Percentiles rank a stretch among this genome's conserved stretches.
These are phyloP conservation scores for Cabera pusaria DNA, from an alignment of 2,888 invertebrate species.

Conservation along the genomic window DNA sequence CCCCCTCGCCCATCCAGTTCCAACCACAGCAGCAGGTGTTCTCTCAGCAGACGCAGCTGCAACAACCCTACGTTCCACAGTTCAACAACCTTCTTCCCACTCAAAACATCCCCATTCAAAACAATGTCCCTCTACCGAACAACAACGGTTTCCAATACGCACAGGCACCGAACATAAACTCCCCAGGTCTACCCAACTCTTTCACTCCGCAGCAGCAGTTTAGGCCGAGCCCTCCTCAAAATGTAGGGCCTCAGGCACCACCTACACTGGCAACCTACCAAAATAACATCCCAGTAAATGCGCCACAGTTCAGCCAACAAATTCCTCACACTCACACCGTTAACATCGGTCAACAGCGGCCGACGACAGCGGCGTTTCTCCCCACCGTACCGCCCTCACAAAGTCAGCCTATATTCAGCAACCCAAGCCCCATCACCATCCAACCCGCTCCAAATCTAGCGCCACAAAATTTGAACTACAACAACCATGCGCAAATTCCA, in stretches of 20 bases:
- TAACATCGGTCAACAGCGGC: slow-evolving; percentile 65
- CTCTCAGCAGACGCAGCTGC: slow-evolving; percentile 42
- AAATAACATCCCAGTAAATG: slow-evolving; percentile 52
- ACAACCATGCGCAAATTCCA: slow-evolving; percentile 55
- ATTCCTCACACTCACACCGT: slow-evolving; percentile 41
- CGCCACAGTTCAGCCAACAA: slow-evolving; percentile 49
- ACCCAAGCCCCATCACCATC: slow-evolving; percentile 70
- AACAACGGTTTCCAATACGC: slow-evolving; percentile 60
- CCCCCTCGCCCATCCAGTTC: slow-evolving; percentile 60
- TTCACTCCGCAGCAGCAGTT: slow-evolving; percentile 53
- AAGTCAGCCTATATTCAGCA: slow-evolving; percentile 59
- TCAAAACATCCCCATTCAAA: slow-evolving; percentile 54
- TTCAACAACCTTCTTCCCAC: slow-evolving; percentile 60
- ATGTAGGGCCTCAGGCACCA: slow-evolving; percentile 57
- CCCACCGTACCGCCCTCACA: slow-evolving; percentile 60
- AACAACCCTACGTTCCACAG: slow-evolving; percentile 64
- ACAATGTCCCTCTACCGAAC: slow-evolving; percentile 46
- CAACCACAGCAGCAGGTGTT: slow-evolving; percentile 45
- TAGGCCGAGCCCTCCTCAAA: slow-evolving; percentile 52
- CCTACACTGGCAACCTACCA: slow-evolving; percentile 66
- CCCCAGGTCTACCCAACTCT: slow-evolving; percentile 50
- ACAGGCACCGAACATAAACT: slow-evolving; percentile 48
- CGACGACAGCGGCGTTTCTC: slow-evolving; percentile 65
- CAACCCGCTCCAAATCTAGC: slow-evolving; percentile 75
- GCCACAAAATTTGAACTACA: slow-evolving; percentile 55